Evolutionary conservation across 2,888 invertebrate species (phyloP).

Genomic region (Acleris emargana): DNA sequence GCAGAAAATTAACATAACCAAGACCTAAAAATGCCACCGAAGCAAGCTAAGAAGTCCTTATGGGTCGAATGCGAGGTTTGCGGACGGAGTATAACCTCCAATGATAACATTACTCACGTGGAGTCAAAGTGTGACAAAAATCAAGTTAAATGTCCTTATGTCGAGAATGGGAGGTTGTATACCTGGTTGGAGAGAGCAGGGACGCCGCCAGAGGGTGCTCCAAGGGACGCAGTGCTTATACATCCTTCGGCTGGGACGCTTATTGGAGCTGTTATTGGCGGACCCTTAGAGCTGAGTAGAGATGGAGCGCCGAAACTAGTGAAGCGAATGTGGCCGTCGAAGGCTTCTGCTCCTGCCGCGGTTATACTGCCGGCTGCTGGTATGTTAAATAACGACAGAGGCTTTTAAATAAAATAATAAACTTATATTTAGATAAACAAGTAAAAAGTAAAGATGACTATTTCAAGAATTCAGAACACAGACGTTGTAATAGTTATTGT

Average conservation of each 20-base stretch:
- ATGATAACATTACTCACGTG: conserved; percentile 83
- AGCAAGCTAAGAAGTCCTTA: conserved; percentile 78
- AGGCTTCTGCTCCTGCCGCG: conserved; percentile 71
- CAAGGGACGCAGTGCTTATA: conserved; percentile 67
- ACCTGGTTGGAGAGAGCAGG: conserved; percentile 71
- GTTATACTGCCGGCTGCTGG: conserved; percentile 73
- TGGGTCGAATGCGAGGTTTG: conserved; percentile 88
- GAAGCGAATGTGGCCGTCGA: conserved; percentile 77
- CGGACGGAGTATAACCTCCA: conserved; percentile 79
- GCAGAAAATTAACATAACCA: conserved; percentile 3
- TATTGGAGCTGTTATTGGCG: conserved; percentile 72
- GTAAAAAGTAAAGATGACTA: too few species aligned
- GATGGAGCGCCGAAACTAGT: conserved; percentile 68
- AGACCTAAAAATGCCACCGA: conserved; percentile 60
- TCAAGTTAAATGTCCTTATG: conserved; percentile 73
- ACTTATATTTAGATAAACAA: too few species aligned
- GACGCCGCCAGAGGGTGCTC: conserved; percentile 63
- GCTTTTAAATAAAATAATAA: too few species aligned
- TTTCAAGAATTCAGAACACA: too few species aligned
- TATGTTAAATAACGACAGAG: conserved; percentile 40
- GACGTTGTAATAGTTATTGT: too few species aligned
- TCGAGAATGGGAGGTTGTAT: conserved; percentile 59
- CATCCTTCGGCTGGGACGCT: conserved; percentile 71
- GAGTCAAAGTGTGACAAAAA: conserved; percentile 78
- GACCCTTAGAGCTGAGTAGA: conserved; percentile 62